Conservation (phyloP, 2,113 vertebrate species). For the Daboia siamensis region DNA sequence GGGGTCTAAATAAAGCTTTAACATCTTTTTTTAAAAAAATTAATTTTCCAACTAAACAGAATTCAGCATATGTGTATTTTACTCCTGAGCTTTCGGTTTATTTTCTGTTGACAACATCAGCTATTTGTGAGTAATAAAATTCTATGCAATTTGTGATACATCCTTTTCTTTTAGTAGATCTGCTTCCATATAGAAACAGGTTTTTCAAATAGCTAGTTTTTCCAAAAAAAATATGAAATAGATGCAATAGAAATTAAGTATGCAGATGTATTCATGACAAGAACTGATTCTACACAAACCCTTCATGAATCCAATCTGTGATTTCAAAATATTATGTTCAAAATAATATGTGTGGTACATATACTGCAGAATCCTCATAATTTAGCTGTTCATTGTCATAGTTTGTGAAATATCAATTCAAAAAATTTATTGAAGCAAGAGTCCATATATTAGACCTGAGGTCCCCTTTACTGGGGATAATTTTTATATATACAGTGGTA, state of each 20-base stretch:
- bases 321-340: not conserved
- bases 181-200: not conserved
- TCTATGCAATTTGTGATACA: not conserved
- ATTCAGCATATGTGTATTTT: not conserved
- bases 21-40: not conserved
- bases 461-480: not conserved
- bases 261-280: not conserved
- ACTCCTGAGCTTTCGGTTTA: not conserved
- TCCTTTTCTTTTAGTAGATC: not conserved
- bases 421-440: not conserved
- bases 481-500: not conserved
- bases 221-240: not conserved
- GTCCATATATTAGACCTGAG: not conserved
- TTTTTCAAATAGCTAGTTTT: not conserved
- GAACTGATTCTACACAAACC: not conserved
- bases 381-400: not conserved
- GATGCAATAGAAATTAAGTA: not conserved
- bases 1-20: constrained; percentile 4
- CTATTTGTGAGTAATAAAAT: not conserved
- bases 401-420: not conserved
- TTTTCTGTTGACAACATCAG: not conserved
- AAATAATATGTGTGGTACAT: not conserved
- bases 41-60: not conserved
- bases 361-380: not conserved
- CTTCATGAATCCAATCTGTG: not conserved